Evolutionary conservation across 2,797 vertebrate genomes (phyloP).

Genomic region (Chelmon rostratus): DNA sequence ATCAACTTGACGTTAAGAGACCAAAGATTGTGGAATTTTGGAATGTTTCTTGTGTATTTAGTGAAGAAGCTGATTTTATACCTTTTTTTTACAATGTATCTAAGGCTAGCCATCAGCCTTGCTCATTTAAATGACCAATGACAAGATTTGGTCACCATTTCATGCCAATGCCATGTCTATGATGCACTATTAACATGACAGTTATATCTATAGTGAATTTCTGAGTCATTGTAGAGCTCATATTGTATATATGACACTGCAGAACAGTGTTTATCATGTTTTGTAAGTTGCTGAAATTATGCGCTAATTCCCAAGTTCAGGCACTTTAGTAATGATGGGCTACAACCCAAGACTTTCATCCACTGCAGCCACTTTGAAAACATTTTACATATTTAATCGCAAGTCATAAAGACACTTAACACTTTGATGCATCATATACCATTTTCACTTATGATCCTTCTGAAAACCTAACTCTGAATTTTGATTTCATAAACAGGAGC

Average conservation of each 20-base stretch:
- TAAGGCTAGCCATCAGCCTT: slow-evolving; percentile 6
- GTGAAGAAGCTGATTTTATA: slow-evolving; percentile 5
- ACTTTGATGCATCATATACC: neutral
- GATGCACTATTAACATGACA: slow-evolving; percentile 6
- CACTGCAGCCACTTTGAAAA: slow-evolving; percentile 4
- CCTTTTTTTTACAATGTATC: slow-evolving; percentile 21
- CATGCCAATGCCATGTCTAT: slow-evolving; percentile 7
- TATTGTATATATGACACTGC: neutral
- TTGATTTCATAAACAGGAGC: neutral
- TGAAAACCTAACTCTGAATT: neutral
- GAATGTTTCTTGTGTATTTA: slow-evolving; percentile 4
- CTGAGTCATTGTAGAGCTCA: slow-evolving; percentile 5
- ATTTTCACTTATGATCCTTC: neutral
- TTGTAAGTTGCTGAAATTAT: slow-evolving; percentile 14
- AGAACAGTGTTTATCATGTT: slow-evolving; percentile 7
- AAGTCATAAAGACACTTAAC: slow-evolving; percentile 1
- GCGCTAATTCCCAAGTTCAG: slow-evolving; percentile 5
- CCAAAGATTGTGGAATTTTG: slow-evolving; percentile 18
- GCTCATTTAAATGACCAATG: slow-evolving; percentile 3
- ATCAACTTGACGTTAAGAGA: slow-evolving; percentile 17
- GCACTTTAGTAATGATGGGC: slow-evolving; percentile 9
- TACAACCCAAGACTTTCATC: neutral
- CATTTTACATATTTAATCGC: neutral
- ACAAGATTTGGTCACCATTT: neutral
- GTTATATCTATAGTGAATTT: neutral